These are phyloP conservation scores for Pogonocherus hispidulus DNA, from an alignment of 2,888 invertebrate species.

Conservation along the genomic window DNA sequence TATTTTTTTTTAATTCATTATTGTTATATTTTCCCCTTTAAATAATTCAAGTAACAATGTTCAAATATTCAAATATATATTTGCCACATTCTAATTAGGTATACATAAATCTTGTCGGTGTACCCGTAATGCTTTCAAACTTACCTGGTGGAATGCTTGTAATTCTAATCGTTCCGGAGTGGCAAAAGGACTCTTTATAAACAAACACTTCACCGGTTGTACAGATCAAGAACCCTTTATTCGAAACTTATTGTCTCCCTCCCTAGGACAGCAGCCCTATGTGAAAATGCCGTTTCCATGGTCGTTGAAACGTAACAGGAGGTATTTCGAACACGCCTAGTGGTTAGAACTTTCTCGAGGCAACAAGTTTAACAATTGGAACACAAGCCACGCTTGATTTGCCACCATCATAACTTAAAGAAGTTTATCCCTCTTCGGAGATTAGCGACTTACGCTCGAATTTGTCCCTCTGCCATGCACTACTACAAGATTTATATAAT, in stretches of 20 bases:
- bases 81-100: no score
- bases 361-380: slow-evolving; percentile 1
- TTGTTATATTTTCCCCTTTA: no score
- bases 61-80: no score
- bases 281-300: not conserved
- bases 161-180: not conserved
- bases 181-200: not conserved
- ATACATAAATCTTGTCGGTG: no score
- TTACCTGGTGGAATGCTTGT: no score
- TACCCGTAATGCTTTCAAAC: no score
- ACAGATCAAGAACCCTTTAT: not conserved
- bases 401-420: slow-evolving; percentile 1
- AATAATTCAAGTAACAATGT: no score
- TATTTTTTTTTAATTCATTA: no score
- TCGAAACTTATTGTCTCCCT: not conserved
- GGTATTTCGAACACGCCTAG: not conserved
- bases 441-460: not conserved
- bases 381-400: not conserved
- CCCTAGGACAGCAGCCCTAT: not conserved
- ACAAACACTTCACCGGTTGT: not conserved
- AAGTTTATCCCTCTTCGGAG: not conserved
- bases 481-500: not conserved
- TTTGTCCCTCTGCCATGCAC: not conserved
- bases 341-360: not conserved
- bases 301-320: not conserved